A percentile compares a stretch with the other conserved stretches of the same genome.
These are phyloP conservation scores for Ophion ventricosus DNA, from an alignment of 2,888 invertebrate species.

Conservation along the genomic window DNA sequence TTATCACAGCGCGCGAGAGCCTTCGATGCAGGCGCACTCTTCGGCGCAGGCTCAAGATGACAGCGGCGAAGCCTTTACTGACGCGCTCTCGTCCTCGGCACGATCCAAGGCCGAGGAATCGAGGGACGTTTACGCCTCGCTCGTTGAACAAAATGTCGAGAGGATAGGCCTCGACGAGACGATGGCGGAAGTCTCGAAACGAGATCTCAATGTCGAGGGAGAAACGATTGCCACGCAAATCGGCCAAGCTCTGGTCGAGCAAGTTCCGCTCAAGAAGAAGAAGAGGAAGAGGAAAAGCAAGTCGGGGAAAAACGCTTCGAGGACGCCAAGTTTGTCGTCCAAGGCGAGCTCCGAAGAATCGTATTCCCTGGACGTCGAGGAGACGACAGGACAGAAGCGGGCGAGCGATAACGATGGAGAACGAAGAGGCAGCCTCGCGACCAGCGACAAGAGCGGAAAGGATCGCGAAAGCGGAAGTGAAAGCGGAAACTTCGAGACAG, in stretches of 20 bases:
- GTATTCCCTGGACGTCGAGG: constrained; percentile 61
- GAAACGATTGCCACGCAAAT: constrained; percentile 77
- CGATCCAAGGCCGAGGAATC: constrained; percentile 57
- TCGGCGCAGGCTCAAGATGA: constrained; percentile 76
- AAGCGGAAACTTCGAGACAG: constrained; percentile 57
- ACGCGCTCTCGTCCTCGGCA: constrained; percentile 74
- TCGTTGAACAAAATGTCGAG: constrained; percentile 57
- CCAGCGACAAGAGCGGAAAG: constrained; percentile 55
- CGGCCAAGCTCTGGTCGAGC: constrained; percentile 68
- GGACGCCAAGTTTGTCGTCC: constrained; percentile 63
- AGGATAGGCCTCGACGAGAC: constrained; percentile 65
- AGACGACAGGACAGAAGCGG: constrained; percentile 55
- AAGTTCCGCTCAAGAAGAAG: constrained; percentile 72
- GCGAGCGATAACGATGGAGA: constrained; percentile 60
- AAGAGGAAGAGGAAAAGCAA: constrained; percentile 70
- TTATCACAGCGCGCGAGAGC: constrained; percentile 80
- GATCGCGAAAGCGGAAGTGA: constrained; percentile 48
- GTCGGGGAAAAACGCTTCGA: constrained; percentile 47
- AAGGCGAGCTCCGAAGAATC: constrained; percentile 75
- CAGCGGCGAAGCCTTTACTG: constrained; percentile 79
- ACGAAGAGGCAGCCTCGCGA: constrained; percentile 55
- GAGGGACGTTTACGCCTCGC: constrained; percentile 60
- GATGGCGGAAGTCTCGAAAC: constrained; percentile 72
- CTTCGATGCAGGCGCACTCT: constrained; percentile 66
- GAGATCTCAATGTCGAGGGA: constrained; percentile 75